phyloP scores from a whole-genome alignment of 2,797 vertebrate species.

The Crocodylus rhombifer region DNA sequence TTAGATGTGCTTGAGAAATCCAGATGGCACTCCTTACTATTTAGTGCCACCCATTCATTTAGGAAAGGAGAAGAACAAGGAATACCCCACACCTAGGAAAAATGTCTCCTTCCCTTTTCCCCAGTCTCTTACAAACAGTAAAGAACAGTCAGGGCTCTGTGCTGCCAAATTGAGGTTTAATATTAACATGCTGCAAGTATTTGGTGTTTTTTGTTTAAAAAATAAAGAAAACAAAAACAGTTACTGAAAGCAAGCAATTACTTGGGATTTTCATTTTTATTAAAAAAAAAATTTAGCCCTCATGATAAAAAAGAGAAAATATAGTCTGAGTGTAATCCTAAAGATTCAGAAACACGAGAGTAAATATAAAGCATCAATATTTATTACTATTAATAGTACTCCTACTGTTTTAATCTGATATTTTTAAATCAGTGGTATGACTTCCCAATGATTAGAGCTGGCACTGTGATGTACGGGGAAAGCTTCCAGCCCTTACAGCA shows the following conservation, averaged over 20 bases:
- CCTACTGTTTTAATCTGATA: background rate
- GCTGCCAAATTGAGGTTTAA: background rate
- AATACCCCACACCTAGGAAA: background rate
- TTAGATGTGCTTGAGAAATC: slow-evolving; percentile 40
- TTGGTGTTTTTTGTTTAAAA: background rate
- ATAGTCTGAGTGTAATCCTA: background rate
- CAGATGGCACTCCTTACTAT: background rate
- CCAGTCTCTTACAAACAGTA: background rate
- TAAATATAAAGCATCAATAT: background rate
- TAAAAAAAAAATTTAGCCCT: background rate
- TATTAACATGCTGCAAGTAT: background rate
- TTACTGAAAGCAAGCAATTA: background rate
- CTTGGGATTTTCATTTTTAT: background rate
- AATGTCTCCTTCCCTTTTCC: background rate
- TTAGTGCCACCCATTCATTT: background rate
- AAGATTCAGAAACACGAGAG: background rate
- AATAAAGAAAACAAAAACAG: too few species aligned
- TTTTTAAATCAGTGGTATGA: background rate
- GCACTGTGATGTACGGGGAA: background rate
- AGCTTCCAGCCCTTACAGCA: background rate
- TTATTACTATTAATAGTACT: background rate
- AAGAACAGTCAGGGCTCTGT: background rate
- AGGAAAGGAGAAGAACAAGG: background rate
- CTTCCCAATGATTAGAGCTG: background rate
- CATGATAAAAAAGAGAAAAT: background rate